Evolutionary conservation across 2,113 vertebrate species (phyloP).

Genomic region (Hiodon tergisus): DNA sequence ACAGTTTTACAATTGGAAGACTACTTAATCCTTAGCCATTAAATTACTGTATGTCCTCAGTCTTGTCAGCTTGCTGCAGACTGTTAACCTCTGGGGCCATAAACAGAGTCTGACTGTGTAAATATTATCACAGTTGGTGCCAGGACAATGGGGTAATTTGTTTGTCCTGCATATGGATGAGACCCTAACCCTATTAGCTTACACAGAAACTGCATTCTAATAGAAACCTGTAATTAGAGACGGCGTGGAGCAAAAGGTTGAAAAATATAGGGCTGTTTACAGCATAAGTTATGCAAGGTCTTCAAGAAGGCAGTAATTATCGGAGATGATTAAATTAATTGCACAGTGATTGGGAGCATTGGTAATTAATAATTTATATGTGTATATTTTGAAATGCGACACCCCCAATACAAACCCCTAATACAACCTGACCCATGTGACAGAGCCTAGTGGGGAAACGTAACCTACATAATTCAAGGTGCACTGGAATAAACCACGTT

Average conservation of each 20-base stretch:
- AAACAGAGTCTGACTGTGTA: slow-evolving; percentile 18
- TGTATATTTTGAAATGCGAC: slow-evolving; percentile 50
- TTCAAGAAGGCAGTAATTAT: slow-evolving; percentile 59
- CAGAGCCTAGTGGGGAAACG: not conserved
- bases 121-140: slow-evolving; percentile 17
- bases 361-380: slow-evolving; percentile 62
- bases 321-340: slow-evolving; percentile 70
- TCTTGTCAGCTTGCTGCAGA: not conserved
- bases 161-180: slow-evolving; percentile 28
- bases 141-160: slow-evolving; percentile 24
- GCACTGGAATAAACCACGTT: not conserved
- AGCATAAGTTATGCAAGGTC: slow-evolving; percentile 48
- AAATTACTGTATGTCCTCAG: slow-evolving; percentile 20
- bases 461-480: not conserved
- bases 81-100: slow-evolving; percentile 9
- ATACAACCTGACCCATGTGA: not conserved
- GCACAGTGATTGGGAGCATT: slow-evolving; percentile 60
- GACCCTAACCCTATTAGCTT: slow-evolving; percentile 19
- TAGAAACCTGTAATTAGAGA: slow-evolving; percentile 66
- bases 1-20: not conserved
- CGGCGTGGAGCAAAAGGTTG: slow-evolving; percentile 57
- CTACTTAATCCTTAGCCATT: slow-evolving; percentile 12
- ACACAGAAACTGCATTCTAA: slow-evolving; percentile 62
- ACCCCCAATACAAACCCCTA: not conserved
- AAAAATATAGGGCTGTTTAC: slow-evolving; percentile 56